Percentiles rank a stretch among this genome's conserved stretches.
Evolutionary conservation across 2,113 vertebrate species (phyloP).

Genomic region (Gobiocypris rarus): DNA sequence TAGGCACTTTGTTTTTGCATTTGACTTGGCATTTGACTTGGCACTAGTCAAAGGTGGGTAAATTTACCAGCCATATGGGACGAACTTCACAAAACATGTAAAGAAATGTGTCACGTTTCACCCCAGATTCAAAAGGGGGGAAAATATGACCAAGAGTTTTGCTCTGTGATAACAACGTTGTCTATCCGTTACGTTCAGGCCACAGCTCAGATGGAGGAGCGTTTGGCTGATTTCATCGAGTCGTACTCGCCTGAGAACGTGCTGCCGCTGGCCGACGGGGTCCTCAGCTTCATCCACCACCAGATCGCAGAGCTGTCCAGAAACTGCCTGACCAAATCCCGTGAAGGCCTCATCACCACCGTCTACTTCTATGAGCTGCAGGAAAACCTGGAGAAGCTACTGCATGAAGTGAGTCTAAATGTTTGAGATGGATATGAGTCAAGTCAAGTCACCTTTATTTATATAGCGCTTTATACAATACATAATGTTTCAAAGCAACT

Average conservation of each 20-base stretch:
- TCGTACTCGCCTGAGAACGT: constrained; percentile 84
- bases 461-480: too few relatives aligned
- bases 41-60: neutral
- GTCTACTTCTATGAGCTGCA: constrained; percentile 94
- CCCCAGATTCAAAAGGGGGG: neutral
- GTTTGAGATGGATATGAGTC: neutral
- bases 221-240: constrained; percentile 85
- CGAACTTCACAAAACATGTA: neutral
- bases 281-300: constrained; percentile 96
- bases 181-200: constrained; percentile 74
- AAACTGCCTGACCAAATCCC: constrained; percentile 91
- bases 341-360: constrained; percentile 87
- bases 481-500: too few relatives aligned
- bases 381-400: constrained; percentile 91
- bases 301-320: constrained; percentile 91
- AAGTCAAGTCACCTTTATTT: too few relatives aligned
- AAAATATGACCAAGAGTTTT: too few relatives aligned
- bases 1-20: too few relatives aligned
- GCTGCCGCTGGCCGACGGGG: constrained; percentile 88
- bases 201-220: constrained; percentile 94
- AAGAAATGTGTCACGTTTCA: neutral
- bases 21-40: too few relatives aligned
- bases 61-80: neutral
- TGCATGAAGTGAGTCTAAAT: constrained; percentile 79
- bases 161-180: neutral